Evolutionary conservation across 2,888 invertebrate genomes (phyloP), one percentile per base, ranked within the genome.

Genomic region (Zygaena filipendulae): DNA sequence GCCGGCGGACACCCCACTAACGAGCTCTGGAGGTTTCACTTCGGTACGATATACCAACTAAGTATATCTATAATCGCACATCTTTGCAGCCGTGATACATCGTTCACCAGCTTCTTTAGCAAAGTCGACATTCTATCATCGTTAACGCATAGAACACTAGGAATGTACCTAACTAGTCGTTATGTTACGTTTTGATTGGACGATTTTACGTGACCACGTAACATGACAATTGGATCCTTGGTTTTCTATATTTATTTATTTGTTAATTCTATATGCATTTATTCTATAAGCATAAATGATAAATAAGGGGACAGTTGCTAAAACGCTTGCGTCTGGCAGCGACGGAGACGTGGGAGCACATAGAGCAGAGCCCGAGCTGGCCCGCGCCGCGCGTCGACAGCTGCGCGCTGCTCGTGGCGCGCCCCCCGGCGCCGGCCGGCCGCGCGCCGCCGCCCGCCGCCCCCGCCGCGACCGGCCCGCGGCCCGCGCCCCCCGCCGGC

Each of bases 1-100:
- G 75, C 85, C 39, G 82, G 80, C 37, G 90, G 90, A 0, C 83
- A 86, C 46, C 75, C 87, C 10, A 84, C 84, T 34, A 88, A 89
- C 57, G 91, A 92, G 50, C 79, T 92, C 24, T 92, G 92, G 92
- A 83, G 88, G 59, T 91, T 90, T 67, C 90, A 89, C 66, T 92
- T 91, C 58, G 87, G 91, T 91, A 38, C 7, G 30, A 18, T 6
- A 11, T 14, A 6, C n/a, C 13, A 3, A 9, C 9, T 4, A 16
- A 10, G 8, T 14, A 9, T 3, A n/a, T n/a, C n/a, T n/a, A n/a
- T n/a, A n/a, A n/a, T n/a, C n/a, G n/a, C n/a, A n/a, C n/a, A n/a
- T 16, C 25, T 18, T 19, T 11, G 11, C 25, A 3, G n/a, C n/a
- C n/a, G n/a, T n/a, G n/a, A n/a, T n/a, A n/a, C n/a, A n/a, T n/a